phyloP scores from a whole-genome alignment of 2,888 invertebrate species.

The Schizaphis graminum region DNA sequence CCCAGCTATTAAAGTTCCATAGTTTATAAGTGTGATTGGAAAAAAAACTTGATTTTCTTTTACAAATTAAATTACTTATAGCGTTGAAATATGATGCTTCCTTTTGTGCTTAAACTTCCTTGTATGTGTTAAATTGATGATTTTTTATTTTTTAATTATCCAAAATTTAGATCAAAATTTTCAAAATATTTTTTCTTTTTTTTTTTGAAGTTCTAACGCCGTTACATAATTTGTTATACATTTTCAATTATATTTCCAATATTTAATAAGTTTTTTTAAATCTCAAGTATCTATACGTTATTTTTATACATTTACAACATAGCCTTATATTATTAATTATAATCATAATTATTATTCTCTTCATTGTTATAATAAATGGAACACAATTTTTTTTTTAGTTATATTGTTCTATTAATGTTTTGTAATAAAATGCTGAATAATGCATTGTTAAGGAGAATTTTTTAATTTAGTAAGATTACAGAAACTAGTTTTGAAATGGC shows the following conservation, averaged over 20 bases:
- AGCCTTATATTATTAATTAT: background rate
- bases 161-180: background rate
- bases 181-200: background rate
- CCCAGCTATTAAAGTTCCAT: slow-evolving; percentile 39
- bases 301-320: background rate
- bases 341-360: background rate
- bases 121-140: background rate
- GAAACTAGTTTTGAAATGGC: slow-evolving; percentile 5
- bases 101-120: background rate
- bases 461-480: background rate
- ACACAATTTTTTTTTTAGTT: background rate
- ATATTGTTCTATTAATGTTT: slow-evolving; percentile 16
- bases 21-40: background rate
- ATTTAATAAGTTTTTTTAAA: background rate
- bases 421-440: background rate
- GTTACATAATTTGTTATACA: background rate
- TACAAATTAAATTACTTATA: background rate
- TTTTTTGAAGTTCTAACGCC: background rate
- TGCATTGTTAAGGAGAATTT: slow-evolving; percentile 11
- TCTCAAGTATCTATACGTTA: background rate
- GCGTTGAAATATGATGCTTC: background rate
- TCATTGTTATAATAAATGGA: slow-evolving; percentile 10
- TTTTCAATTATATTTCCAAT: slow-evolving; percentile 19
- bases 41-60: background rate
- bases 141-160: background rate